Conservation (phyloP, 2,888 invertebrate genomes). For the Himalopsyche japonica region DNA sequence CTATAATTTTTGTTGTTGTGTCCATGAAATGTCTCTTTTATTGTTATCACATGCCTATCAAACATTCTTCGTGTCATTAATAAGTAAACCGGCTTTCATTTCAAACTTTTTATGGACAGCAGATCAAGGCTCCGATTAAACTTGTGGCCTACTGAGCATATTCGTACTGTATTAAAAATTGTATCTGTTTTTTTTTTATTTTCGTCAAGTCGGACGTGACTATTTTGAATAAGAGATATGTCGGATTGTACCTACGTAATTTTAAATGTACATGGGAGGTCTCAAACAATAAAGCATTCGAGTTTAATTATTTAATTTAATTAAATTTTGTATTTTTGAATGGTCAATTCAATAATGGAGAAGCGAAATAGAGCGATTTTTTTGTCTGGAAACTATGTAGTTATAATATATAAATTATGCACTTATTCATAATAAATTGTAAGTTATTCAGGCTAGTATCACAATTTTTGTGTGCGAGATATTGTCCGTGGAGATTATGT, state of each 20-base stretch:
- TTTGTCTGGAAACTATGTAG: too few species aligned
- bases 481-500: too few species aligned
- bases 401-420: too few species aligned
- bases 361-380: too few species aligned
- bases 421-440: too few species aligned
- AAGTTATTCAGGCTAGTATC: too few species aligned
- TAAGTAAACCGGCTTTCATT: not conserved
- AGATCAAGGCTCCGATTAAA: not conserved
- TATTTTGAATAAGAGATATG: not conserved
- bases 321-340: too few species aligned
- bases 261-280: not conserved
- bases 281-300: too few species aligned
- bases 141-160: not conserved
- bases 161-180: not conserved
- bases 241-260: not conserved
- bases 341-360: too few species aligned
- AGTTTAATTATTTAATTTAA: too few species aligned
- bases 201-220: not conserved
- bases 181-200: not conserved
- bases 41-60: not conserved
- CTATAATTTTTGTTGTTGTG: not conserved
- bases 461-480: too few species aligned
- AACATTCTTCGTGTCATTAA: not conserved
- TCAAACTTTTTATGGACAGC: not conserved
- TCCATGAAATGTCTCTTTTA: not conserved